Percentiles rank a stretch among this genome's conserved stretches.
Conservation (phyloP, 2,113 vertebrate species). For the Gallinago undulata region DNA sequence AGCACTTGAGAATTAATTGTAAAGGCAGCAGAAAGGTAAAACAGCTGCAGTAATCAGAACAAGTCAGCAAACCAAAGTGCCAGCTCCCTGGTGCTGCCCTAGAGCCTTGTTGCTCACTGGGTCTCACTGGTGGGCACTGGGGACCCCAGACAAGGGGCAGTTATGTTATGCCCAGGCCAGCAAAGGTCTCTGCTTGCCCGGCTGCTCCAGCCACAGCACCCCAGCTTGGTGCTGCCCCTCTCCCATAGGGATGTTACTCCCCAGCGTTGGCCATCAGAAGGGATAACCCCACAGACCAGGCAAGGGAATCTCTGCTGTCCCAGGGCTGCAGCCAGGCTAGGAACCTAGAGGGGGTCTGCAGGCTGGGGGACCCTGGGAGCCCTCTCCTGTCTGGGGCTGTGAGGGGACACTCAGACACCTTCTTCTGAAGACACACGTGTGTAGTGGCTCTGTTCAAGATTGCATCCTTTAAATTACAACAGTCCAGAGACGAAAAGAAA, state of each 20-base stretch:
- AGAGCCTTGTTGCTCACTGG: fast-evolving
- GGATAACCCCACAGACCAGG: fast-evolving
- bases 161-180: fast-evolving
- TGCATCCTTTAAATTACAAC: neutral
- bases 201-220: fast-evolving
- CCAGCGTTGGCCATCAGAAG: fast-evolving
- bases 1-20: neutral
- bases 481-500: neutral
- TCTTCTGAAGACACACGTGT: neutral
- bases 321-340: neutral
- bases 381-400: neutral
- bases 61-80: neutral
- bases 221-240: fast-evolving
- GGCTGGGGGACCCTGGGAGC: fast-evolving
- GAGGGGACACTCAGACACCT: neutral
- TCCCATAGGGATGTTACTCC: fast-evolving
- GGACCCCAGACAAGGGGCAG: neutral
- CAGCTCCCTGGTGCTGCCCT: neutral
- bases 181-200: neutral
- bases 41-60: neutral
- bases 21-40: neutral
- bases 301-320: neutral
- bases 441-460: neutral
- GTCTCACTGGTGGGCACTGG: fast-evolving
- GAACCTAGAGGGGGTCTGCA: fast-evolving